Conservation (phyloP, 2,797 vertebrate species). For the Phoebastria nigripes region DNA sequence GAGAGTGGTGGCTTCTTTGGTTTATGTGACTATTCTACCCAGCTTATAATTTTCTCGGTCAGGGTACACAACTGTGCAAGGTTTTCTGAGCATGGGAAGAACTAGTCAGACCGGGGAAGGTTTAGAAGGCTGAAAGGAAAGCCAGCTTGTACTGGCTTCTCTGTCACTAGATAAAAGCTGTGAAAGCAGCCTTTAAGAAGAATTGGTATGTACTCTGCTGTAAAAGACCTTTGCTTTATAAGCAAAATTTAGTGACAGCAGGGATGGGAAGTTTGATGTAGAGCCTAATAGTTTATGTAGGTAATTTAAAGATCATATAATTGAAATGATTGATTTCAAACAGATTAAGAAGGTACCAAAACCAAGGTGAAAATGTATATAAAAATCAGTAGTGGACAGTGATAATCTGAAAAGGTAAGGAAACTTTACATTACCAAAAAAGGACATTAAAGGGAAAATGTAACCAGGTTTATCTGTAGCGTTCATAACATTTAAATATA, state of each 20-base stretch:
- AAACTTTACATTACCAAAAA: conserved; percentile 40
- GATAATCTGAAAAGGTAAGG: conserved; percentile 5
- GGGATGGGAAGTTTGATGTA: conserved; percentile 22
- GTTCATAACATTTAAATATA: conserved; percentile 25
- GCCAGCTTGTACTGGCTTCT: neutral
- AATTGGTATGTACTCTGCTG: conserved; percentile 4
- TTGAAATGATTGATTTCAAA: conserved; percentile 51
- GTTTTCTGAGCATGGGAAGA: neutral
- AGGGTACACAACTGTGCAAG: conserved; percentile 2
- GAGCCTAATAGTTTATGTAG: conserved; percentile 35
- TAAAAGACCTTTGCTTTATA: conserved; percentile 53
- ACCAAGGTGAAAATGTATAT: conserved; percentile 38
- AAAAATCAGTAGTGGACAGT: conserved; percentile 23
- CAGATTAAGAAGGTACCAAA: conserved; percentile 58
- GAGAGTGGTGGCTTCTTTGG: neutral
- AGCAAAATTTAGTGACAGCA: neutral
- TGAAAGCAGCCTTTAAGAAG: conserved; percentile 13
- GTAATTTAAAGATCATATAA: conserved; percentile 47
- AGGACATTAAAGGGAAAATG: conserved; percentile 53
- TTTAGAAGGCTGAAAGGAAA: conserved; percentile 1
- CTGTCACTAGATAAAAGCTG: conserved; percentile 22
- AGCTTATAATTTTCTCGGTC: neutral
- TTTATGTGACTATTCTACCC: neutral
- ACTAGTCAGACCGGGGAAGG: neutral
- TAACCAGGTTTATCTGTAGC: conserved; percentile 56